phyloP scores from a whole-genome alignment of 2,113 vertebrate species.

The Eudorcas thomsonii region DNA sequence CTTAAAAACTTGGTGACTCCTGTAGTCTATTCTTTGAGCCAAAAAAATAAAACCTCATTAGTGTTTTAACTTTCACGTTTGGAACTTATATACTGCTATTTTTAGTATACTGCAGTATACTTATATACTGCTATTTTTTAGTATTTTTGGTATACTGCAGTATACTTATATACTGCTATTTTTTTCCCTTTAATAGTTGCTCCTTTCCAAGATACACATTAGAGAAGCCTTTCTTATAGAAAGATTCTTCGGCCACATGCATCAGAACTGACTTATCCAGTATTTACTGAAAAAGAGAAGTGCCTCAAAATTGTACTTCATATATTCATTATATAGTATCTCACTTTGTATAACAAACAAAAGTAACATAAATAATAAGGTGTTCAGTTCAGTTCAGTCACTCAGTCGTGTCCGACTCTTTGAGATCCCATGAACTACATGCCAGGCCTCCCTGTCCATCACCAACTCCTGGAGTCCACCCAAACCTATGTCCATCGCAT shows the following conservation, averaged over 20 bases:
- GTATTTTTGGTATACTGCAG: too few species aligned
- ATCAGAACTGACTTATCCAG: neutral
- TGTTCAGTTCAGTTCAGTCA: neutral
- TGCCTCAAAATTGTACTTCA: neutral
- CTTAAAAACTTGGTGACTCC: neutral
- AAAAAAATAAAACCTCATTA: neutral
- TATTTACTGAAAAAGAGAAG: neutral
- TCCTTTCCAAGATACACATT: neutral
- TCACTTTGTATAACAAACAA: conserved; percentile 7
- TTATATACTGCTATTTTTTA: too few species aligned
- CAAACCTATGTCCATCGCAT: too few species aligned
- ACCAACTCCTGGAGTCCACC: too few species aligned
- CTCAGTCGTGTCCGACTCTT: too few species aligned
- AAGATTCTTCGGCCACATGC: neutral
- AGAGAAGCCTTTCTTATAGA: neutral
- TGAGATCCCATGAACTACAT: too few species aligned
- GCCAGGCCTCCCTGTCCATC: too few species aligned
- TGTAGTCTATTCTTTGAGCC: neutral
- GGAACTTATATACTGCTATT: neutral
- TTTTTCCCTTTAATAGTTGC: neutral
- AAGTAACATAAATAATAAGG: neutral
- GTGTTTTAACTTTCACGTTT: neutral
- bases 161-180: neutral
- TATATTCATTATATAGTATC: neutral
- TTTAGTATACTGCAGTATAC: too few species aligned